Percentiles rank a stretch among this genome's conserved stretches.
Evolutionary conservation across 2,888 invertebrate genomes (phyloP).

Genomic region (Teinopalpus imperialis): DNA sequence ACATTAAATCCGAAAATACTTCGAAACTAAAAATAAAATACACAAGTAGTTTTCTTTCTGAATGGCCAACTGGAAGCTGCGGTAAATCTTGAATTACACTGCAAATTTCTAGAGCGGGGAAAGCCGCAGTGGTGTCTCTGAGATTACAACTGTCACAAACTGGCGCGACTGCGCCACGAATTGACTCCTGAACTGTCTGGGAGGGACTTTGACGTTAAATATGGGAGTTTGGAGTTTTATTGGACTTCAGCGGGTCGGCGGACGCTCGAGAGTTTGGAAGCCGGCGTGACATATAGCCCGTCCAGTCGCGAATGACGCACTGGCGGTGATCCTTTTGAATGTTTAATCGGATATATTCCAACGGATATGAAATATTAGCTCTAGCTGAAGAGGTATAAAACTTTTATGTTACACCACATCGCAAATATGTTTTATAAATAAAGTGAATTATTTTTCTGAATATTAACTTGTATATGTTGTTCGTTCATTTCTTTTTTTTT

Average conservation of each 20-base stretch:
- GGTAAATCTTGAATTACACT: slow-evolving; percentile 11
- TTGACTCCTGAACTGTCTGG: slow-evolving; percentile 10
- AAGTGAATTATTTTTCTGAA: too few species aligned
- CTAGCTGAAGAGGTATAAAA: slow-evolving; percentile 1
- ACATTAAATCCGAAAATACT: slow-evolving; percentile 11
- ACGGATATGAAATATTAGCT: slow-evolving; percentile 13
- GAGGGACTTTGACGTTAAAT: slow-evolving; percentile 12
- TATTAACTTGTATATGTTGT: too few species aligned
- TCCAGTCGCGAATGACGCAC: slow-evolving; percentile 2
- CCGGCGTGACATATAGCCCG: background rate
- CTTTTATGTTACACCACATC: too few species aligned
- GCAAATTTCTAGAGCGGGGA: slow-evolving; percentile 1
- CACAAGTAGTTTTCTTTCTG: slow-evolving; percentile 1
- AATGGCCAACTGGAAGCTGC: background rate
- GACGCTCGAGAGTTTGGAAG: background rate
- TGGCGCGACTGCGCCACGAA: background rate
- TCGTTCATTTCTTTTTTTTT: too few species aligned
- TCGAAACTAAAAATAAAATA: slow-evolving; percentile 15
- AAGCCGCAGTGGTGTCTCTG: slow-evolving; percentile 9
- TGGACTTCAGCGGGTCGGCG: background rate
- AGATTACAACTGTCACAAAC: slow-evolving; percentile 11
- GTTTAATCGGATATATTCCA: slow-evolving; percentile 10
- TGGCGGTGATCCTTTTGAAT: slow-evolving; percentile 3
- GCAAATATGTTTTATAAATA: too few species aligned
- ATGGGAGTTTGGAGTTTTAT: slow-evolving; percentile 22